These are phyloP conservation scores for Pygmarrhopalites habei DNA, from an alignment of 1,140 invertebrate species.

Conservation along the genomic window DNA sequence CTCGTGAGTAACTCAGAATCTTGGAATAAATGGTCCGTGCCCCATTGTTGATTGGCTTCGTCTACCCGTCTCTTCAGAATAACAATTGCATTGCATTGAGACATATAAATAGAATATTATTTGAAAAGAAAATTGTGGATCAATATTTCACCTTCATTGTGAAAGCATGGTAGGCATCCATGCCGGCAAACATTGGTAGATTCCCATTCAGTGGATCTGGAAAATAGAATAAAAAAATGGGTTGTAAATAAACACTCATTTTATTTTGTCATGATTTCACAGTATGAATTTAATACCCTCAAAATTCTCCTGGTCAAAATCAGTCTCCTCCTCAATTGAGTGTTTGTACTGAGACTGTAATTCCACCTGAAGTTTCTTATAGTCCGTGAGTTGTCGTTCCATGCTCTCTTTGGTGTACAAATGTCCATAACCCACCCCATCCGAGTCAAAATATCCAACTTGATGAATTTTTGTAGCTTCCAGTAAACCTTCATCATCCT, in stretches of 20 bases:
- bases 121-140: too few species aligned
- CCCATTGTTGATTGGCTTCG: conserved; percentile 2
- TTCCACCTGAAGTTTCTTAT: background rate
- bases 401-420: background rate
- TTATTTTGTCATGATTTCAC: background rate
- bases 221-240: background rate
- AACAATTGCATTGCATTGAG: too few species aligned
- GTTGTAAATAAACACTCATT: background rate
- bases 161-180: conserved; percentile 5
- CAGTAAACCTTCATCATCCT: background rate
- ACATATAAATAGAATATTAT: too few species aligned
- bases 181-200: background rate
- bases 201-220: background rate
- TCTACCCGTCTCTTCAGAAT: background rate
- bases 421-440: background rate
- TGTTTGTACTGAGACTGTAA: background rate
- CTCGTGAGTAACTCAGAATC: too few species aligned
- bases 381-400: background rate
- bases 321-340: background rate
- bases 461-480: background rate
- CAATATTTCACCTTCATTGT: too few species aligned
- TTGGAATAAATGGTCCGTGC: background rate
- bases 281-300: background rate
- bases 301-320: background rate
- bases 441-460: background rate